Evolutionary conservation across 2,797 vertebrate genomes (phyloP), one percentile per base, ranked within the genome.

Genomic region (Muscicapa comitata): DNA sequence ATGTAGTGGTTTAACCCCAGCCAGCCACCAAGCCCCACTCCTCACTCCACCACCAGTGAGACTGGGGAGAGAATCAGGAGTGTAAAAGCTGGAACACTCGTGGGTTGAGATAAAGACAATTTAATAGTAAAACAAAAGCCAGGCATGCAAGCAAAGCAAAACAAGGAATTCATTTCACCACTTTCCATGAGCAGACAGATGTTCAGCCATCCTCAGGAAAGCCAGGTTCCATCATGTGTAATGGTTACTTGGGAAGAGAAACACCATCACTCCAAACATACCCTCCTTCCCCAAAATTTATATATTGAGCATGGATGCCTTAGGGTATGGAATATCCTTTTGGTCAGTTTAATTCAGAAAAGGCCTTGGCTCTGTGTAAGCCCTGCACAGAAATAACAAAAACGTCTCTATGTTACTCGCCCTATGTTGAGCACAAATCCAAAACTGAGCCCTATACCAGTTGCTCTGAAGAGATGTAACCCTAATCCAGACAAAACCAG

Each of bases 151-250:
- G 4, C 16, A 55, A 48, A 75, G 11, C 13, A 68, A 43, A 62
- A 42, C 23, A 37, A 67, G 5, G 11, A 62, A 62, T 68, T 42
- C 1, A 37, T 25, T 25, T 62, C 10, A 37, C 28, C 10, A 6
- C 9, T 55, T 62, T 8, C 11, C 24, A 25, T 43, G 15, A 19
- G 18, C 35, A 75, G 11, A 16, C 31, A 68, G 18, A 31, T 28
- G 35, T 48, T 88, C 55, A 42, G n/a, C 13, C 28, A 50, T 25
- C 11, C 28, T 28, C 31, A 62, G 42, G n/a, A 50, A 24, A 6
- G 26, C 11, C 1, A 0, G 13, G 11, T 10, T 35, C 9, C 18
- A 24, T 17, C 35, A 37, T 0, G 0, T 19, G 5, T 5, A 10
- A 16, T 25, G 16, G 24, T 43, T 82, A 37, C 37, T 43, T 43